These are phyloP conservation scores for Cyanoderma ruficeps DNA, from an alignment of 2,113 vertebrate species.

Conservation along the genomic window DNA sequence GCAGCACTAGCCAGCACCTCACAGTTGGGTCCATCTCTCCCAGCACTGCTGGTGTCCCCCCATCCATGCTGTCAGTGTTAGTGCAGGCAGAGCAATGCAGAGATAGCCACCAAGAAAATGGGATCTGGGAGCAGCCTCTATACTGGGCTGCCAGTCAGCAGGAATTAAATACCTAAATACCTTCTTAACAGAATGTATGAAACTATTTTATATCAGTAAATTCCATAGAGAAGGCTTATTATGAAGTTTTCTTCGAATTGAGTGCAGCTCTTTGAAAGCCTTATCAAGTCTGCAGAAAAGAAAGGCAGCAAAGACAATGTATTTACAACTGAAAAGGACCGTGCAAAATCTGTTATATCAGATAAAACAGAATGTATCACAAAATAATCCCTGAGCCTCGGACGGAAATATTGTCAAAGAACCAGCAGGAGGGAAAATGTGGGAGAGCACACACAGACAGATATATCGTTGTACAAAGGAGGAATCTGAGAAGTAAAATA, in stretches of 20 bases:
- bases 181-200: neutral
- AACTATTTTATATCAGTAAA: neutral
- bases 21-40: neutral
- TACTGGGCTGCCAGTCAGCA: neutral
- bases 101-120: neutral
- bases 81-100: neutral
- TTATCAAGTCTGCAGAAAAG: neutral
- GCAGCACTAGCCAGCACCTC: neutral
- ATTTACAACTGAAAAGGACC: neutral
- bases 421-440: neutral
- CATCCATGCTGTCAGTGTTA: fast-evolving
- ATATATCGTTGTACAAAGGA: neutral
- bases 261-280: neutral
- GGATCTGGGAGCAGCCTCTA: neutral
- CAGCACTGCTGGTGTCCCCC: neutral
- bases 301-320: fast-evolving
- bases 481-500: conserved; percentile 38
- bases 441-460: neutral
- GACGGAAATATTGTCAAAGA: neutral
- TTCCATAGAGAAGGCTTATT: neutral
- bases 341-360: neutral
- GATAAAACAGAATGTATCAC: neutral
- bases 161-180: neutral
- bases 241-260: neutral
- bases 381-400: neutral